phyloP scores from a whole-genome alignment of 2,113 vertebrate species.

The Bubo bubo region DNA sequence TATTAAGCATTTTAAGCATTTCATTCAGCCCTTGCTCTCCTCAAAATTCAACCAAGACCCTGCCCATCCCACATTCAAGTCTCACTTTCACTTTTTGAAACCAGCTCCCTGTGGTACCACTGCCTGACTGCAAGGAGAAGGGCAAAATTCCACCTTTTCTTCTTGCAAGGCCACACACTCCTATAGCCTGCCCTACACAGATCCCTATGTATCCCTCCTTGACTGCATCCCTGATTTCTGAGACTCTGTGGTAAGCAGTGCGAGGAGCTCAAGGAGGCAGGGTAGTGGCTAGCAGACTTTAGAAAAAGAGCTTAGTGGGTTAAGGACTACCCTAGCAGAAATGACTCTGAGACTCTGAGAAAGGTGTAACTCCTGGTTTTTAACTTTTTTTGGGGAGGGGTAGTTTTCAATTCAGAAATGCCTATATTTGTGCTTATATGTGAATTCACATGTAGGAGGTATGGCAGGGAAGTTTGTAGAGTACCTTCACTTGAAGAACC shows the following conservation, averaged over 20 bases:
- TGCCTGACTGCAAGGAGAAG: background rate
- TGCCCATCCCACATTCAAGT: background rate
- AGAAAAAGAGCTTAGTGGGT: background rate
- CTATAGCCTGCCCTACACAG: background rate
- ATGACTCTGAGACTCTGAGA: background rate
- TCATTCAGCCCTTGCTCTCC: background rate
- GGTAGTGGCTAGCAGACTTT: rapidly evolving
- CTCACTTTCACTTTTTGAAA: background rate
- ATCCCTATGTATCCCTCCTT: background rate
- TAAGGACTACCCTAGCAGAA: background rate
- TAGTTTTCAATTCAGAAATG: background rate
- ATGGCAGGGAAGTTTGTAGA: background rate
- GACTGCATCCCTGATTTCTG: background rate
- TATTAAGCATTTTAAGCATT: background rate
- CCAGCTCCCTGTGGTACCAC: background rate
- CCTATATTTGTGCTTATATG: background rate
- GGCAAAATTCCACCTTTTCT: background rate
- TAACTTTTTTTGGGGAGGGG: background rate
- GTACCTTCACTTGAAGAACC: background rate
- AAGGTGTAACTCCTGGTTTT: background rate
- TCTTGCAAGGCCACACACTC: background rate
- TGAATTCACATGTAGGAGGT: background rate
- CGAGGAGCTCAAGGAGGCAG: background rate
- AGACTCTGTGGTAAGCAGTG: background rate
- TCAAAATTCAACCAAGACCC: background rate